Conservation (phyloP, 2,797 vertebrate species). For the Valencia hispanica region DNA sequence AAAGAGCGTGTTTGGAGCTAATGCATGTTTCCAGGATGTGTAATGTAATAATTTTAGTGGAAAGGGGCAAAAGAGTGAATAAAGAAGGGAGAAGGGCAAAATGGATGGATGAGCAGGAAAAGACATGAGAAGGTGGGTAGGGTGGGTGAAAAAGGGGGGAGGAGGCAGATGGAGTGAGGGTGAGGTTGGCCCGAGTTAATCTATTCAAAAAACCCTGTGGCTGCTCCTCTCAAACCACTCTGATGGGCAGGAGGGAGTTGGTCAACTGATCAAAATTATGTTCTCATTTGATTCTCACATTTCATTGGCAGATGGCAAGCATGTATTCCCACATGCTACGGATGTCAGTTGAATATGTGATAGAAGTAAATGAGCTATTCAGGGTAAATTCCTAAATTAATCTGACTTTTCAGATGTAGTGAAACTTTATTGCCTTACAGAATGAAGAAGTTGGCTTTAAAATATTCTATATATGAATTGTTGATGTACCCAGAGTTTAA, state of each 20-base stretch:
- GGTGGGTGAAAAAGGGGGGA: conserved; percentile 57
- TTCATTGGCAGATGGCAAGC: conserved; percentile 67
- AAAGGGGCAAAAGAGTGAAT: conserved; percentile 58
- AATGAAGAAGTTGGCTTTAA: conserved; percentile 37
- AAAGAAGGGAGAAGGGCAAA: conserved; percentile 50
- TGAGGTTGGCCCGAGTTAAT: conserved; percentile 79
- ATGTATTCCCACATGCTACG: conserved; percentile 48
- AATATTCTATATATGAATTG: conserved; percentile 56
- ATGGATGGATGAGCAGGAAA: conserved; percentile 64
- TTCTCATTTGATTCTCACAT: conserved; percentile 72
- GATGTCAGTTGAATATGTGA: conserved; percentile 58
- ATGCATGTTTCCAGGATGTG: conserved; percentile 79
- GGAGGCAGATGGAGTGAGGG: conserved; percentile 69
- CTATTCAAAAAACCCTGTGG: conserved; percentile 68
- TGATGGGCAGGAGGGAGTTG: conserved; percentile 72
- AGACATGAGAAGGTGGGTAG: conserved; percentile 63
- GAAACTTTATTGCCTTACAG: conserved; percentile 37
- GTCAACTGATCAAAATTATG: conserved; percentile 80
- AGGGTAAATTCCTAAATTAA: conserved; percentile 27
- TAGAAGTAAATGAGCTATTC: conserved; percentile 47
- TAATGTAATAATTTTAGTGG: conserved; percentile 82
- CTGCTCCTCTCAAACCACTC: conserved; percentile 72
- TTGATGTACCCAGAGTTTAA: conserved; percentile 54
- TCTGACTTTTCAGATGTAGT: conserved; percentile 33
- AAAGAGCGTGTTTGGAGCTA: conserved; percentile 77